Percentiles rank a stretch among this genome's conserved stretches.
Conservation (phyloP, 2,113 vertebrate species). For the Strigops habroptila region DNA sequence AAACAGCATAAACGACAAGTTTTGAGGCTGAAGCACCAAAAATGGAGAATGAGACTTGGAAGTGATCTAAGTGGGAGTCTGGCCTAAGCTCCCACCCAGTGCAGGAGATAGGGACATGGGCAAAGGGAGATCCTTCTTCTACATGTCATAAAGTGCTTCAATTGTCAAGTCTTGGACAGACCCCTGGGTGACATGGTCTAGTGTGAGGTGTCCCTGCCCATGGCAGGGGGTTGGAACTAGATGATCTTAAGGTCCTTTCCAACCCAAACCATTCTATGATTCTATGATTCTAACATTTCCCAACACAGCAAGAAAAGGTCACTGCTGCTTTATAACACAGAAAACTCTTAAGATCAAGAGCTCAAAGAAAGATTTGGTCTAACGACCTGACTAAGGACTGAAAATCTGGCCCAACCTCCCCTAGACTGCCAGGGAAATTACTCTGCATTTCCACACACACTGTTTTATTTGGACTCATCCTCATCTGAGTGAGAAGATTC, state of each 20-base stretch:
- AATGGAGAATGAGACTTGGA: neutral
- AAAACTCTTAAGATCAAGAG: neutral
- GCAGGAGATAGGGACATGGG: neutral
- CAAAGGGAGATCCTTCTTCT: neutral
- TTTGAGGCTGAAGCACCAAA: neutral
- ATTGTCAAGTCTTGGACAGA: neutral
- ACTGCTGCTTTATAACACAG: neutral
- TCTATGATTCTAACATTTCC: neutral
- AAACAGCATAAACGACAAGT: neutral
- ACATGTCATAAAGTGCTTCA: neutral
- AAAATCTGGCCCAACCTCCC: neutral
- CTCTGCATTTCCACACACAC: neutral
- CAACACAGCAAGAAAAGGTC: neutral
- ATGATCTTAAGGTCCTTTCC: neutral
- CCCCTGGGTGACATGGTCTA: neutral
- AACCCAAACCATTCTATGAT: neutral
- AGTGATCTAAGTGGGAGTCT: neutral
- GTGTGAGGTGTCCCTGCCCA: neutral
- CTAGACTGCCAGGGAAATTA: neutral
- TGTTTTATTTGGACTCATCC: conserved; percentile 13
- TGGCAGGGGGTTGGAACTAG: neutral
- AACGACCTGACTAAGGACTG: neutral
- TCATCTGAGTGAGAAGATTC: conserved; percentile 3
- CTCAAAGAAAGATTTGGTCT: neutral
- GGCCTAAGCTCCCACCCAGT: neutral